Base-by-base conservation (phyloP, 1,140 invertebrate genomes). In the Heliconius nattereri region DNA sequence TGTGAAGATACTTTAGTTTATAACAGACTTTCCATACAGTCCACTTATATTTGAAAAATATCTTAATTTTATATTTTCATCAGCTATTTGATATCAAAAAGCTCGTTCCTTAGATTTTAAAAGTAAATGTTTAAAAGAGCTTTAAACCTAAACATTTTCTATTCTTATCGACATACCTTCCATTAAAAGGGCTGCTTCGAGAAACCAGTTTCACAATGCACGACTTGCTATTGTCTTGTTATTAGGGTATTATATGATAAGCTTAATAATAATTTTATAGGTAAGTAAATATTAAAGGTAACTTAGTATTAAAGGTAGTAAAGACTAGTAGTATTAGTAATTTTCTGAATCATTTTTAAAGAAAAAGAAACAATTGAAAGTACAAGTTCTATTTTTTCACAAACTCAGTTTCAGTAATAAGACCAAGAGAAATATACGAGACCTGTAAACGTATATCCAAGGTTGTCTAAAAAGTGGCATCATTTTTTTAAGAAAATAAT, bases 191-290 rank as follows among this genome's bases (percentile, higher is more conserved):
- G 9, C 20, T 7, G 60, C n/a, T 66, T 1, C 23, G 6, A 13
- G 60, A n/a, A 66, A 66, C 60, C 60, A 29, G 60, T 66, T 66
- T 66, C 60, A 29, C 60, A 66, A 29, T 66, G 60, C 23, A 26
- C 60, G 60, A 66, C 3, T 66, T 11, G 60, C 60, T 66, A 66
- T 66, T 66, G 60, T 66, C 60, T 66, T 66, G 60, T 29, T 66
- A 66, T 66, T 66, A 26, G 26, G 23, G 23, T 66, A 66, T 66
- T 13, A 66, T 66, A 26, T 66, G 60, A 66, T 66, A 66, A 66
- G 60, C 26, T 26, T 16, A 66, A n/a, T 26, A 29, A 29, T 29
- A 66, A 66, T 66, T 66, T 66, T 29, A 66, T 3, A 66, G 23
- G 60, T 26, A 13, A 66, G 54, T n/a, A 57, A 57, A 66, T 66